Base-by-base conservation (phyloP, 2,888 invertebrate species). In the Blastobasis lacticolella region DNA sequence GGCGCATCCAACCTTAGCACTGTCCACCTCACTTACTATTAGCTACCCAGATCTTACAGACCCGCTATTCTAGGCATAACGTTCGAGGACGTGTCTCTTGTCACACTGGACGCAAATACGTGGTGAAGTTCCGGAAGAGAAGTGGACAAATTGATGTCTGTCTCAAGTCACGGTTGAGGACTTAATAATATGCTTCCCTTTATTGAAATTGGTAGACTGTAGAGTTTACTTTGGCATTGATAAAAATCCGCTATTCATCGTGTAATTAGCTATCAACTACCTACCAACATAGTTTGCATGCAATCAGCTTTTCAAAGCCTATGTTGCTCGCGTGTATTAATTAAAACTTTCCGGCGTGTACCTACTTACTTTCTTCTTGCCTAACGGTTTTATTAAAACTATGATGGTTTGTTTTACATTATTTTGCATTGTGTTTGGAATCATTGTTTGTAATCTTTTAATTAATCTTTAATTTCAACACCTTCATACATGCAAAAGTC, bases 1-100 rank as follows among this genome's bases (percentile, higher is more conserved):
- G 58, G 66, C 58, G 67, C 65, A 68, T 64, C 69, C 58, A 65
- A 69, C 61, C 66, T 63, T 61, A 64, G 63, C 63, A 51, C 57
- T 54, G 53, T 53, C 59, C 50, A 55, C 51, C 49, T 45, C 38
- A 10, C 47, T 53, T 53, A 56, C 49, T 54, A 54, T 53, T 49
- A 47, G 45, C 45, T 46, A 44, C 59, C 66, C 67, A 72, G 48
- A 41, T 9, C 10, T 49, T 4, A 38, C 37, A 48, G 57, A 54
- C 7, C 59, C 51, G 10, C 36, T 38, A 51, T 48, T 48, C 23
- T 23, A 3, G 23, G 23, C 23, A 3, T 23, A 23, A 23, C 23
- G 23, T 23, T 23, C 41, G 23, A n/a, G 40, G 8, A 41, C 6
- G 5, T 6, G 10, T 6, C 23, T 8, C 9, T 49, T 10, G 6